Evolutionary conservation across 2,797 vertebrate genomes (phyloP).

Genomic region (Falco berigora): DNA sequence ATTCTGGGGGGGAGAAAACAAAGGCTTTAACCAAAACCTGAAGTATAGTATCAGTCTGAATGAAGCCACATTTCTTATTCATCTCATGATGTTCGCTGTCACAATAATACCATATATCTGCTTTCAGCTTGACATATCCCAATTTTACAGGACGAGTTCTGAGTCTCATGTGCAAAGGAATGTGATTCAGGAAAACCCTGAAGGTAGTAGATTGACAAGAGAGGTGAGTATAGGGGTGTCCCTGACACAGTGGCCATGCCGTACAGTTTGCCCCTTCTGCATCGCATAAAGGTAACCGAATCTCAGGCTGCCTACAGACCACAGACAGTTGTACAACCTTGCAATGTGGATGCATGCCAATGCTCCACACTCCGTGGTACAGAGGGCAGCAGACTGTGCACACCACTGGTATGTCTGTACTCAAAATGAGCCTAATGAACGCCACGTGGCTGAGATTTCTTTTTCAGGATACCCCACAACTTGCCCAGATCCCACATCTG

Average conservation of each 20-base stretch:
- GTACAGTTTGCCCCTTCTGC: neutral
- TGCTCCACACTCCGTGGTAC: rapidly evolving
- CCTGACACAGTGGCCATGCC: neutral
- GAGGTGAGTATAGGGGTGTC: neutral
- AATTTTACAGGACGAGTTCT: neutral
- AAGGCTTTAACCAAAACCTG: neutral
- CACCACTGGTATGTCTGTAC: too few relatives aligned
- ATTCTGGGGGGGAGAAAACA: neutral
- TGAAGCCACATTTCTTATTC: neutral
- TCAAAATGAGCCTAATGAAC: neutral
- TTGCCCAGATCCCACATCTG: neutral
- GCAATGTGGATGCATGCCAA: rapidly evolving
- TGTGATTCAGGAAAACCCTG: neutral
- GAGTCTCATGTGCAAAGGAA: neutral
- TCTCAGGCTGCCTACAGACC: neutral
- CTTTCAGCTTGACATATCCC: neutral
- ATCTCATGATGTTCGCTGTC: neutral
- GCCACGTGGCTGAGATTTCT: neutral
- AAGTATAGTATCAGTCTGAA: neutral
- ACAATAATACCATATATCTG: neutral
- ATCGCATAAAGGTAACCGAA: neutral
- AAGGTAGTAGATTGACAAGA: neutral
- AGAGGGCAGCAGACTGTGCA: neutral
- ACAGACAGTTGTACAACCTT: neutral
- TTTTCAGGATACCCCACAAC: neutral